Conservation (phyloP, 2,797 vertebrate genomes). For the Argya squamiceps region DNA sequence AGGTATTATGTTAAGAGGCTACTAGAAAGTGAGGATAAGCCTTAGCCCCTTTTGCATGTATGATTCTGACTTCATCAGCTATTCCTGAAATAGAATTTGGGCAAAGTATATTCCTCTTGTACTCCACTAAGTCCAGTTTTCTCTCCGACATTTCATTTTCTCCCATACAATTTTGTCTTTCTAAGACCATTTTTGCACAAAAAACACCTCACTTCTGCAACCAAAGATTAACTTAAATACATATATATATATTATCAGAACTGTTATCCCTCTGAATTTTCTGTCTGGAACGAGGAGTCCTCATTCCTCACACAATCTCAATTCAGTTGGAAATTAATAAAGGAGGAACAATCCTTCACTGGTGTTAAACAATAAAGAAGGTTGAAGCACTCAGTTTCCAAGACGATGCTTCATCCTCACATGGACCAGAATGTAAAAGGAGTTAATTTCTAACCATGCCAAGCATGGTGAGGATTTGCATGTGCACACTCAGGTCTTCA, state of each 20-base stretch:
- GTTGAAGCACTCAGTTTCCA: background rate
- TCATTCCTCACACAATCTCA: background rate
- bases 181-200: background rate
- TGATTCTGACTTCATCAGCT: background rate
- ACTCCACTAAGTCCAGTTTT: background rate
- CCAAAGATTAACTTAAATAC: background rate
- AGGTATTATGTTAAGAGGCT: background rate
- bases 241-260: background rate
- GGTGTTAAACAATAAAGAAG: background rate
- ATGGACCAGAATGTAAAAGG: background rate
- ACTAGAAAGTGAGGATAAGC: background rate
- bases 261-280: background rate
- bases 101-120: background rate
- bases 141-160: background rate
- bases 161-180: background rate
- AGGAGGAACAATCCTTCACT: background rate
- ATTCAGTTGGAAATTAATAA: background rate
- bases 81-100: background rate
- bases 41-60: background rate
- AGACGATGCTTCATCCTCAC: background rate
- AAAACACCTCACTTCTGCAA: background rate
- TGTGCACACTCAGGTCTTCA: background rate
- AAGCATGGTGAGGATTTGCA: background rate
- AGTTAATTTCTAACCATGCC: background rate
- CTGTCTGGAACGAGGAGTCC: background rate